These are phyloP conservation scores for Heliconius aoede DNA, from an alignment of 2,888 invertebrate genomes.

Conservation along the genomic window DNA sequence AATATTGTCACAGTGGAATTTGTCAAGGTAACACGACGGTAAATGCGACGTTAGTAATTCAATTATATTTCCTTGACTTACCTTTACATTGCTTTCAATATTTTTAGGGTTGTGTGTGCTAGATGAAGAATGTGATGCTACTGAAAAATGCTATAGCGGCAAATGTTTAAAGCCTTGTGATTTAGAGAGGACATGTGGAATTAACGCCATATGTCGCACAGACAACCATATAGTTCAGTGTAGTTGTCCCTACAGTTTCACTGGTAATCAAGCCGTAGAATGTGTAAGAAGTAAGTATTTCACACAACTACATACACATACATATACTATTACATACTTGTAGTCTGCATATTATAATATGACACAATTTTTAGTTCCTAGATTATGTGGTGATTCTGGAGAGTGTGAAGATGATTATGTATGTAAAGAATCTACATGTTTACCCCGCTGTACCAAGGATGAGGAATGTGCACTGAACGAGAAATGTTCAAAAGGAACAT, in stretches of 20 bases:
- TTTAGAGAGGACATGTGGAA: constrained; percentile 90
- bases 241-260: constrained; percentile 92
- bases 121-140: constrained; percentile 90
- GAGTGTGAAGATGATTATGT: constrained; percentile 89
- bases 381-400: constrained; percentile 87
- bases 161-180: constrained; percentile 93
- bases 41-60: too few species aligned
- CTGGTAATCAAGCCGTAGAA: constrained; percentile 92
- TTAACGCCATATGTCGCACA: constrained; percentile 91
- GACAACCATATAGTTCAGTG: constrained; percentile 90
- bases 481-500: constrained; percentile 91
- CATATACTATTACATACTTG: neutral
- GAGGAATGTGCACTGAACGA: constrained; percentile 95
- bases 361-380: constrained; percentile 84
- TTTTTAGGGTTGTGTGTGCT: constrained; percentile 88
- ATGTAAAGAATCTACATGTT: constrained; percentile 92
- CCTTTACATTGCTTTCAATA: neutral
- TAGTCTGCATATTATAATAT: neutral
- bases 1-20: constrained; percentile 91
- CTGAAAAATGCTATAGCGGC: constrained; percentile 91
- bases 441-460: constrained; percentile 89
- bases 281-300: constrained; percentile 90
- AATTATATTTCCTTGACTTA: neutral
- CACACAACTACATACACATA: too few species aligned
- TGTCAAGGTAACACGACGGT: constrained; percentile 94